phyloP scores from a whole-genome alignment of 2,888 invertebrate genomes.

The Rhingia rostrata region DNA sequence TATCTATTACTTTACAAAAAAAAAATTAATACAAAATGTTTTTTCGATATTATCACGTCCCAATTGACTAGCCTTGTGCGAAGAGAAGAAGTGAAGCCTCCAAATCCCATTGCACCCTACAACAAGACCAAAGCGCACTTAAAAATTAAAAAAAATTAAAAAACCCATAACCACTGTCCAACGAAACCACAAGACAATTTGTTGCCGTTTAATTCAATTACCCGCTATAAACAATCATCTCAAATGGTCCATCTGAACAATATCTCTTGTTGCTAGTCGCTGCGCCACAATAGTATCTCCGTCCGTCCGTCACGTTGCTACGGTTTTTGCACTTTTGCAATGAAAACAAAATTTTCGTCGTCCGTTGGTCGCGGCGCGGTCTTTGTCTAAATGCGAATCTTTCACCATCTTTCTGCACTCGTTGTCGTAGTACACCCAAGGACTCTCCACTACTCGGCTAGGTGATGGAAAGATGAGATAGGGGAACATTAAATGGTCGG shows the following conservation, averaged over 20 bases:
- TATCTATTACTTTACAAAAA: too few species aligned
- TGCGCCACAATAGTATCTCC: background rate
- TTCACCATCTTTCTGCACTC: conserved; percentile 35
- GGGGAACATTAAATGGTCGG: conserved; percentile 63
- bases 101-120: too few species aligned
- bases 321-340: conserved; percentile 62
- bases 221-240: conserved; percentile 61
- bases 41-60: too few species aligned
- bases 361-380: conserved; percentile 6
- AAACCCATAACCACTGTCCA: background rate
- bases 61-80: too few species aligned
- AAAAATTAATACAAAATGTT: too few species aligned
- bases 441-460: conserved; percentile 33
- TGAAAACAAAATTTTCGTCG: conserved; percentile 38
- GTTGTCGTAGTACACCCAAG: conserved; percentile 40
- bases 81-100: too few species aligned
- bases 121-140: background rate
- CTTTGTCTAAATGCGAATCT: conserved; percentile 20
- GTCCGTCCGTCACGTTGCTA: conserved; percentile 58
- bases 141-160: background rate
- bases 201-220: conserved; percentile 72
- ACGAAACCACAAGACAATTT: conserved; percentile 66
- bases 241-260: conserved; percentile 69
- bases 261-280: conserved; percentile 28
- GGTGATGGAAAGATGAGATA: conserved; percentile 73